Conservation (phyloP, 2,797 vertebrate species). For the Graptemys geographica region DNA sequence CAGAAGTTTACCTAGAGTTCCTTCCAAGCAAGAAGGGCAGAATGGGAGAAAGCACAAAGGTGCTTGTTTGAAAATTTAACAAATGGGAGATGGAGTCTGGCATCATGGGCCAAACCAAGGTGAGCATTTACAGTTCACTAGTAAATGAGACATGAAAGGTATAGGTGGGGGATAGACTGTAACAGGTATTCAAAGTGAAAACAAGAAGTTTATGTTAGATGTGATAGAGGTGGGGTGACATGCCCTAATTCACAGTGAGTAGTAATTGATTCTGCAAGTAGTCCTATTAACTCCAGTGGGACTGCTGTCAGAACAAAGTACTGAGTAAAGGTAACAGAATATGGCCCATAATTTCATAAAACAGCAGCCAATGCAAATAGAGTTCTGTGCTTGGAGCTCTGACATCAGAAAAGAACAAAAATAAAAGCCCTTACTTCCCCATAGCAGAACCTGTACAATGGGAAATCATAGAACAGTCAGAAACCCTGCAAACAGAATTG, state of each 20-base stretch:
- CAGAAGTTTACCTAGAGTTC: not conserved
- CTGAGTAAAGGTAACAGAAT: not conserved
- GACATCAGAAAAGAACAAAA: not conserved
- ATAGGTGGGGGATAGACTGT: not conserved
- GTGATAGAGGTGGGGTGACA: too few species aligned
- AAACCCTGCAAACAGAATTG: not conserved
- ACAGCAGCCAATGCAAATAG: not conserved
- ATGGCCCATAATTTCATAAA: not conserved
- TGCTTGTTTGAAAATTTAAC: not conserved
- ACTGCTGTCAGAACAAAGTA: not conserved
- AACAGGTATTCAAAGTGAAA: not conserved
- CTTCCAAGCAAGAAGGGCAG: not conserved
- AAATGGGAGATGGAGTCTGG: not conserved
- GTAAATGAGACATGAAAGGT: not conserved
- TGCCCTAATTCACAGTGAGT: too few species aligned
- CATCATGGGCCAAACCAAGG: not conserved
- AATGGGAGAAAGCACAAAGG: not conserved
- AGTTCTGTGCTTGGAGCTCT: not conserved
- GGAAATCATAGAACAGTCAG: not conserved
- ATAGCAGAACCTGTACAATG: not conserved
- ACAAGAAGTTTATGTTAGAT: not conserved
- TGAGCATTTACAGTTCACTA: not conserved
- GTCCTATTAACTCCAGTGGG: not conserved
- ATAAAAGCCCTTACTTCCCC: not conserved
- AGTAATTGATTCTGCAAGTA: not conserved